phyloP scores from a whole-genome alignment of 2,797 vertebrate genomes.

The Cirrhinus mrigala region DNA sequence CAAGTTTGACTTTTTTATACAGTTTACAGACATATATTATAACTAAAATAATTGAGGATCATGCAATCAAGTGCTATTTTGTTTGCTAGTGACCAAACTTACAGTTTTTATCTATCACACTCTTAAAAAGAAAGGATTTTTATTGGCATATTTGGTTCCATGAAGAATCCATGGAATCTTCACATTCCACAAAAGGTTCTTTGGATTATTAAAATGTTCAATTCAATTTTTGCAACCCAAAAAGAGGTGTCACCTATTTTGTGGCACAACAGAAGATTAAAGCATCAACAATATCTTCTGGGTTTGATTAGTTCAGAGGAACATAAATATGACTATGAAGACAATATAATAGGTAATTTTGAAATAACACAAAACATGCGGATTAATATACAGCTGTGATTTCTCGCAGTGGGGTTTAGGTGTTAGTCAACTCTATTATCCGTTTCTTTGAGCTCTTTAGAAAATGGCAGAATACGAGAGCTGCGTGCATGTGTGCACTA shows the following conservation, averaged over 20 bases:
- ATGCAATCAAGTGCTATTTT: no score
- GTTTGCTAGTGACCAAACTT: no score
- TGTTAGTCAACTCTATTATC: not conserved
- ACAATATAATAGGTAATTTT: not conserved
- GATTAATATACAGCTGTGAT: not conserved
- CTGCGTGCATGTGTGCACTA: not conserved
- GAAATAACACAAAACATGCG: not conserved
- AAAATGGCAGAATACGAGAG: not conserved
- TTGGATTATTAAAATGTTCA: not conserved
- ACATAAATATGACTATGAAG: not conserved
- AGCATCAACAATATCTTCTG: not conserved
- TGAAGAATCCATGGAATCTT: not conserved
- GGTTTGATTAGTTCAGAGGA: not conserved
- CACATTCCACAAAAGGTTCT: not conserved
- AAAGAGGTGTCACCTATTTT: not conserved
- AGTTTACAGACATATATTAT: no score
- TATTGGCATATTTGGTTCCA: not conserved
- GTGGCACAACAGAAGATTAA: not conserved
- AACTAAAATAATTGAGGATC: no score
- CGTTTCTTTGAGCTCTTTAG: not conserved
- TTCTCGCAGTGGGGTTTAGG: not conserved
- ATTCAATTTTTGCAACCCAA: not conserved
- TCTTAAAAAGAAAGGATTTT: not conserved
- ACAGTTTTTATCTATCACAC: no score
- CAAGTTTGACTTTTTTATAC: no score